Percentiles rank a stretch among this genome's conserved stretches.
Evolutionary conservation across 2,888 invertebrate genomes (phyloP).

Genomic region (Amphipoea lucens): DNA sequence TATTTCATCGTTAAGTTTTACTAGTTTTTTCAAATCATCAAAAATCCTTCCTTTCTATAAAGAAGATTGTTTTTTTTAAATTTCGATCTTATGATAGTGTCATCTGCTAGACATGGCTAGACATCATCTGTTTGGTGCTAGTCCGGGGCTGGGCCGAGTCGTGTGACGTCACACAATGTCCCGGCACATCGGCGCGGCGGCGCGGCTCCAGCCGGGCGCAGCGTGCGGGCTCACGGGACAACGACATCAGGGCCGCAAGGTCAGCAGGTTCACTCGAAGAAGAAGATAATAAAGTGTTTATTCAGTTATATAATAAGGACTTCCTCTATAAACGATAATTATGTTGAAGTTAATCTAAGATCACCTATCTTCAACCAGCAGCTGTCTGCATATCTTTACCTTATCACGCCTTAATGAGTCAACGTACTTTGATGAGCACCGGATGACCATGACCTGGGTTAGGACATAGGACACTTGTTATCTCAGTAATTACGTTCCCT

Average conservation of each 20-base stretch:
- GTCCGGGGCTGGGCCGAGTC: not conserved
- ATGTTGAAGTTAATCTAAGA: not conserved
- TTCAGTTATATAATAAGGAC: not conserved
- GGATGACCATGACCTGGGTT: not conserved
- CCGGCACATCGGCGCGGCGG: not conserved
- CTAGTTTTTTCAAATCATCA: not conserved
- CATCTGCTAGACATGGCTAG: not conserved
- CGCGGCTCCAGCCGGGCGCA: not conserved
- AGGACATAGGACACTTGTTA: too few species aligned
- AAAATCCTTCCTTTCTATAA: not conserved
- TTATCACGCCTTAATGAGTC: not conserved
- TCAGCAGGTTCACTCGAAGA: not conserved
- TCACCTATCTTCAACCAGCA: not conserved
- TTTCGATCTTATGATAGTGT: not conserved
- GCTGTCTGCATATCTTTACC: not conserved
- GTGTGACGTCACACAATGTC: slow-evolving; percentile 7
- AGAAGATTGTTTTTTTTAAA: not conserved
- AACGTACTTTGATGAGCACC: not conserved
- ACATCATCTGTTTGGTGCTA: not conserved
- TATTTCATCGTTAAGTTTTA: too few species aligned
- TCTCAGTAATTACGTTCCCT: too few species aligned
- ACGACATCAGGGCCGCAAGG: not conserved
- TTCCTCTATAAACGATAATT: not conserved
- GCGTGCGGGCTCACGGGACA: not conserved
- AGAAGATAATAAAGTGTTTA: not conserved